These are phyloP conservation scores for Hyalella azteca DNA, from an alignment of 2,888 invertebrate species.

Conservation along the genomic window DNA sequence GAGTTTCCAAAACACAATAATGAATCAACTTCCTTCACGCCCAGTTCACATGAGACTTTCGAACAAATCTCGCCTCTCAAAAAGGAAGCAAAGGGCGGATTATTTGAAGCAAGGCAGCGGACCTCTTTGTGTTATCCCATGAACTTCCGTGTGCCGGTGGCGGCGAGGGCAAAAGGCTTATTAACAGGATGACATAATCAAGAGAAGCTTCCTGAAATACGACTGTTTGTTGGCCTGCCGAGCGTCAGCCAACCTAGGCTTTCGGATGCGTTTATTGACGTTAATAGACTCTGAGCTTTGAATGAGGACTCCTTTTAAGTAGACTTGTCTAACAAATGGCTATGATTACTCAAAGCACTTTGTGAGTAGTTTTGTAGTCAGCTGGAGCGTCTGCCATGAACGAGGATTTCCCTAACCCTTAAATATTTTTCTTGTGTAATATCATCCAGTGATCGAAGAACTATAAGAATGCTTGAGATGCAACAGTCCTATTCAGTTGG, in stretches of 20 bases:
- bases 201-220: background rate
- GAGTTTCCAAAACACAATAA: slow-evolving; percentile 22
- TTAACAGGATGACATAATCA: slow-evolving; percentile 26
- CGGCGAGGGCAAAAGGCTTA: background rate
- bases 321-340: too few species aligned
- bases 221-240: slow-evolving; percentile 29
- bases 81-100: slow-evolving; percentile 30
- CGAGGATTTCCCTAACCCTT: too few species aligned
- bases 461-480: background rate
- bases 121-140: slow-evolving; percentile 29
- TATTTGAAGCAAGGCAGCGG: background rate
- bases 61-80: slow-evolving; percentile 15
- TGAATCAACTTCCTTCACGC: slow-evolving; percentile 35
- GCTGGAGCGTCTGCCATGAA: too few species aligned
- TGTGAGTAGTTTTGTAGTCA: too few species aligned
- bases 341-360: too few species aligned
- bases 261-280: too few species aligned
- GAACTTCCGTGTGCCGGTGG: slow-evolving; percentile 10
- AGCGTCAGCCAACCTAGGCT: too few species aligned
- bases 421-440: too few species aligned
- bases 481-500: background rate
- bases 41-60: slow-evolving; percentile 20
- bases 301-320: too few species aligned
- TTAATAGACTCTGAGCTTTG: too few species aligned
- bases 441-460: too few species aligned